phyloP scores from a whole-genome alignment of 2,113 vertebrate genomes.

The western clawed frog (Xenopus tropicalis) region UCB_Xtro_10.0 CM004450.2:47850001-47850500 shows the following conservation, averaged over 20 bases:
- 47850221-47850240: neutral
- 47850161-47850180: neutral
- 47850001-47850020: no score
- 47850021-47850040: no score
- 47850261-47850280: neutral
- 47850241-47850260: neutral
- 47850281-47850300: constrained; percentile 8
- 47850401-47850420: neutral
- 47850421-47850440: constrained; percentile 3
- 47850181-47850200: constrained; percentile 14
- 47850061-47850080: no score
- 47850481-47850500: no score
- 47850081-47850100: no score
- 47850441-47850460: no score
- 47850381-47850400: neutral
- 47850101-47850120: no score
- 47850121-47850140: no score
- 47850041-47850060: no score
- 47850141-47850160: no score
- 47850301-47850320: constrained; percentile 7
- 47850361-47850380: neutral
- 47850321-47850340: no score
- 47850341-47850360: neutral
- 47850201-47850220: neutral
- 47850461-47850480: no score